Base-by-base conservation (phyloP, 2,888 invertebrate species). In the Dryococelus australis region DNA sequence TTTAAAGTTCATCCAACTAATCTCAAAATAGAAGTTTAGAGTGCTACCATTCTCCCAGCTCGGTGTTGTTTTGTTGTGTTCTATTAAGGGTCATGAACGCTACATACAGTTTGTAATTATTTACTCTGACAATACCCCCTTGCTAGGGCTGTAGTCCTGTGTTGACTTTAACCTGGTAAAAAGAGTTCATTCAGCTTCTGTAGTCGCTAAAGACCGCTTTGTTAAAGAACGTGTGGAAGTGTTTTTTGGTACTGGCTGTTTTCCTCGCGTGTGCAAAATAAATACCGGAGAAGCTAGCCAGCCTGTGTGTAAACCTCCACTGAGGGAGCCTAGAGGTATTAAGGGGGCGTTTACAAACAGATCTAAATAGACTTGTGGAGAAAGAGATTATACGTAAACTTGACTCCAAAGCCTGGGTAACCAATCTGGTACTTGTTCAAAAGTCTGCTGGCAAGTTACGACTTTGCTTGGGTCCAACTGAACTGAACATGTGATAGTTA, bases 21-120 rank as follows among this genome's bases (percentile, higher is more conserved):
- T n/a, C n/a, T n/a, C n/a, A n/a, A n/a, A n/a, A n/a, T 83, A 27
- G 43, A 24, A 87, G 24, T 65, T n/a, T 84, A 24, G 53, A 86
- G 43, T 78, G 86, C 78, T 24, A 84, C 78, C 43, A 85, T 53
- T 24, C 79, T 26, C 9, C 53, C 16, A 53, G 87, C 79, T 87
- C 65, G 27, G n/a, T 24, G 43, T 35, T 16, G 78, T 27, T 35
- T n/a, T n/a, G n/a, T n/a, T n/a, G n/a, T n/a, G n/a, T n/a, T n/a
- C n/a, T n/a, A n/a, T n/a, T n/a, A n/a, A n/a, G 65, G 65, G 65
- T 20, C 65, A 65, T 16, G 65, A 65, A 65, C 65, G 65, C 65
- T 65, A 65, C 65, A 65, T 16, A 65, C 65, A 20, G 65, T 65
- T 65, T 65, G 65, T 65, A 12, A 65, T 65, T 20, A 65, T 65